These are phyloP conservation scores for Apoda limacodes DNA, from an alignment of 2,888 invertebrate species.

Conservation along the genomic window DNA sequence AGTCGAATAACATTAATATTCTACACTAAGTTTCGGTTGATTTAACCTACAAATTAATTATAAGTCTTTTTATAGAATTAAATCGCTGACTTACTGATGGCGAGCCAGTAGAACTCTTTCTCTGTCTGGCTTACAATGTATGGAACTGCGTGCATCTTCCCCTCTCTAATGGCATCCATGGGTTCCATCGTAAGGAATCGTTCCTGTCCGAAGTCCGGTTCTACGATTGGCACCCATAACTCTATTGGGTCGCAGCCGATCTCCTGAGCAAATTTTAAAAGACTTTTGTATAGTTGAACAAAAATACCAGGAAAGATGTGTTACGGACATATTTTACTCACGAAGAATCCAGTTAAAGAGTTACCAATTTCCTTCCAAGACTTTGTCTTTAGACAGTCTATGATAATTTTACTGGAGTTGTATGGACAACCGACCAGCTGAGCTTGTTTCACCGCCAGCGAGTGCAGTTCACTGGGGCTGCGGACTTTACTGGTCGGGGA, in stretches of 20 bases:
- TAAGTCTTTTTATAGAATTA: too few relatives aligned
- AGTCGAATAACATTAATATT: too few relatives aligned
- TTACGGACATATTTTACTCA: constrained; percentile 26
- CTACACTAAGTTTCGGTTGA: background rate
- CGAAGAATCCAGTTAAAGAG: constrained; percentile 51
- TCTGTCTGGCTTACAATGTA: constrained; percentile 70
- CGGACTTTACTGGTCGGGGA: constrained; percentile 67
- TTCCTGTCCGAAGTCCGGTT: constrained; percentile 70
- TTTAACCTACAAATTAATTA: too few relatives aligned
- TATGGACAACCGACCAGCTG: constrained; percentile 69
- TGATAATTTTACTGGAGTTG: constrained; percentile 57
- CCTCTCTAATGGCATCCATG: constrained; percentile 54
- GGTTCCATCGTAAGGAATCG: constrained; percentile 71
- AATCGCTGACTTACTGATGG: constrained; percentile 68
- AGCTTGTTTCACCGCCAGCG: constrained; percentile 74
- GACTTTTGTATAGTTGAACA: too few relatives aligned
- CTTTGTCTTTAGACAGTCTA: constrained; percentile 69
- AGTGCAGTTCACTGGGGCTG: constrained; percentile 61
- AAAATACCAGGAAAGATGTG: background rate
- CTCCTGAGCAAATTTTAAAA: constrained; percentile 32
- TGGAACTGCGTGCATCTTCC: constrained; percentile 68
- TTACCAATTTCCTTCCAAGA: constrained; percentile 57
- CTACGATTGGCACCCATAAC: constrained; percentile 71
- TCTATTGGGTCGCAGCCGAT: constrained; percentile 51
- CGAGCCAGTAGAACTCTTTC: constrained; percentile 69